Evolutionary conservation across 2,113 vertebrate species (phyloP).

Genomic region (Silurus asotus): DNA sequence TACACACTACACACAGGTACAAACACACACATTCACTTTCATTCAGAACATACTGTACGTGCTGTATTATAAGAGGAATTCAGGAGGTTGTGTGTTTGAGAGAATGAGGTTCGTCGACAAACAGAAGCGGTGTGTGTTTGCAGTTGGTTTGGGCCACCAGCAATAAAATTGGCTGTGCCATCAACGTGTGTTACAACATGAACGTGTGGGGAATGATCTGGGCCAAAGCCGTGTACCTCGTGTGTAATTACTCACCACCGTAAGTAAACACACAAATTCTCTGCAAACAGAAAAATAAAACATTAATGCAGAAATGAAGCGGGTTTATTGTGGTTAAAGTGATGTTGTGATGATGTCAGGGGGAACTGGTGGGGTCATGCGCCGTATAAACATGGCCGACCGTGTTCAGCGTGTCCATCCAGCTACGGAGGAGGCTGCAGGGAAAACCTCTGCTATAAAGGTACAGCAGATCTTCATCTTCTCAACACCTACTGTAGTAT

Average conservation of each 20-base stretch:
- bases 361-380: constrained; percentile 98
- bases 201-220: constrained; percentile 99
- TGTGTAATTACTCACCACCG: constrained; percentile 99
- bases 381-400: constrained; percentile 89
- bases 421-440: constrained; percentile 94
- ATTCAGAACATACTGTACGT: too few relatives aligned
- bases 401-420: constrained; percentile 92
- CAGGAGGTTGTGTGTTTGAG: neutral
- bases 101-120: neutral
- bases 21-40: neutral
- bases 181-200: constrained; percentile 98
- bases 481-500: too few relatives aligned
- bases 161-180: constrained; percentile 93
- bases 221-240: constrained; percentile 94
- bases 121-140: constrained; percentile 24
- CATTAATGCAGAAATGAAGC: neutral
- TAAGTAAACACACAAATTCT: constrained; percentile 68
- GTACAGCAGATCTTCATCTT: constrained; percentile 59
- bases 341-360: constrained; percentile 64
- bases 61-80: neutral
- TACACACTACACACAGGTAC: constrained; percentile 98
- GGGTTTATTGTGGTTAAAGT: neutral
- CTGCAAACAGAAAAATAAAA: neutral
- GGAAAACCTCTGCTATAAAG: constrained; percentile 95
- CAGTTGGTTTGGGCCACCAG: constrained; percentile 98